Percentiles rank a stretch among this genome's conserved stretches.
Conservation (phyloP, 2,888 invertebrate genomes). For the Drosophila melanosoma region DNA sequence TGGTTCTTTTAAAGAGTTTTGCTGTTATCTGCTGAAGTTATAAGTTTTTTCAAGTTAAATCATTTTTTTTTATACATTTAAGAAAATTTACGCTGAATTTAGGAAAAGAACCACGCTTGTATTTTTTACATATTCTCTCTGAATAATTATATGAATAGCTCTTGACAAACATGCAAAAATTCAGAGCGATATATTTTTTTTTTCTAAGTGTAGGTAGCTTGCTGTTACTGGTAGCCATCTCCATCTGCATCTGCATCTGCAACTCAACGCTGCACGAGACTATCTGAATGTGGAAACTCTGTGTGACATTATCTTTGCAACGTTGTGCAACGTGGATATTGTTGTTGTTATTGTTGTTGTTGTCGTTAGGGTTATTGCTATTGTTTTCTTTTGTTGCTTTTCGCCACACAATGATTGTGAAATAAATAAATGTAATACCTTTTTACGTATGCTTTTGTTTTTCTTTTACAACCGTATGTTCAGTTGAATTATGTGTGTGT, state of each 20-base stretch:
- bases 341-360: slow-evolving; percentile 5
- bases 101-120: neutral
- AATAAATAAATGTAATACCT: slow-evolving; percentile 65
- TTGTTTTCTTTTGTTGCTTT: slow-evolving; percentile 6
- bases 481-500: neutral
- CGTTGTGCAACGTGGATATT: slow-evolving; percentile 13
- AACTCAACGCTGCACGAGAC: slow-evolving; percentile 1
- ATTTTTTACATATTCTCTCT: neutral
- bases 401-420: slow-evolving; percentile 57
- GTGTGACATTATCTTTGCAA: slow-evolving; percentile 14
- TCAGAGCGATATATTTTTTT: neutral
- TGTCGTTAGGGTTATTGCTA: slow-evolving; percentile 14
- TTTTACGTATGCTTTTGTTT: slow-evolving; percentile 46
- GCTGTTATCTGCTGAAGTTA: neutral
- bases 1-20: neutral
- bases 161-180: neutral
- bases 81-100: neutral
- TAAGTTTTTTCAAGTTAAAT: neutral
- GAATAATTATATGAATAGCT: neutral
- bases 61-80: neutral
- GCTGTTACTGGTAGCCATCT: slow-evolving; percentile 30
- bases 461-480: slow-evolving; percentile 19
- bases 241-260: slow-evolving; percentile 2
- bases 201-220: slow-evolving; percentile 3
- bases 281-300: slow-evolving; percentile 9